These are phyloP conservation scores for Xyliphius kryptos DNA, from an alignment of 2,113 vertebrate genomes.

Conservation along the genomic window DNA sequence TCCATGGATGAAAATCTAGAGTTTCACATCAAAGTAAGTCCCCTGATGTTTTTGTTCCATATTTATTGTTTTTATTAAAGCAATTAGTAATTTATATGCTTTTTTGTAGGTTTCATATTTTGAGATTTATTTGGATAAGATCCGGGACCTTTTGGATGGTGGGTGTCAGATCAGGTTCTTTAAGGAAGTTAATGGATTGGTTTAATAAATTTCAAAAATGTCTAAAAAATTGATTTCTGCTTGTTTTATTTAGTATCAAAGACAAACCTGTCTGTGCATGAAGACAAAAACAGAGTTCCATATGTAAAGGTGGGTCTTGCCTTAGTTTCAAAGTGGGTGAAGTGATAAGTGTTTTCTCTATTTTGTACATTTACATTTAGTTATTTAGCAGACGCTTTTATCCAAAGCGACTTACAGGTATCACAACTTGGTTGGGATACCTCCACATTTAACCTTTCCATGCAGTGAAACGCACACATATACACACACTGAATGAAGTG, in stretches of 20 bases:
- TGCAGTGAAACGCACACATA: too few species aligned
- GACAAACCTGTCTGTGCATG: constrained; percentile 94
- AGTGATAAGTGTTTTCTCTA: too few species aligned
- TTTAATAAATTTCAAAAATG: not conserved
- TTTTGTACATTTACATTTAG: too few species aligned
- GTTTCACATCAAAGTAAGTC: constrained; percentile 84
- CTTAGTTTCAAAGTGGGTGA: not conserved
- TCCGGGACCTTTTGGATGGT: constrained; percentile 90
- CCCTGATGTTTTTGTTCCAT: too few species aligned
- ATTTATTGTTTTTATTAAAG: not conserved
- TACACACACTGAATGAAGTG: too few species aligned
- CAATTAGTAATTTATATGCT: not conserved
- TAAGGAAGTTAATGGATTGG: not conserved
- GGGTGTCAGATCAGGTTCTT: constrained; percentile 47
- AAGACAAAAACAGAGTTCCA: constrained; percentile 97
- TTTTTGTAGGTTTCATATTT: constrained; percentile 84
- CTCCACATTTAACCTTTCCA: too few species aligned
- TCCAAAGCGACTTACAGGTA: too few species aligned
- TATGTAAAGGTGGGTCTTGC: constrained; percentile 82
- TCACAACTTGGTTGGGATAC: too few species aligned
- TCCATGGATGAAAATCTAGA: constrained; percentile 93
- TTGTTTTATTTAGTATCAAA: constrained; percentile 79
- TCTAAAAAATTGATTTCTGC: too few species aligned
- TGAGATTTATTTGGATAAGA: constrained; percentile 95
- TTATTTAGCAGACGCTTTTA: too few species aligned